A percentile compares a stretch with the other conserved stretches of the same genome.
Evolutionary conservation across 2,888 invertebrate species (phyloP).

Genomic region (Coenonympha arcania): DNA sequence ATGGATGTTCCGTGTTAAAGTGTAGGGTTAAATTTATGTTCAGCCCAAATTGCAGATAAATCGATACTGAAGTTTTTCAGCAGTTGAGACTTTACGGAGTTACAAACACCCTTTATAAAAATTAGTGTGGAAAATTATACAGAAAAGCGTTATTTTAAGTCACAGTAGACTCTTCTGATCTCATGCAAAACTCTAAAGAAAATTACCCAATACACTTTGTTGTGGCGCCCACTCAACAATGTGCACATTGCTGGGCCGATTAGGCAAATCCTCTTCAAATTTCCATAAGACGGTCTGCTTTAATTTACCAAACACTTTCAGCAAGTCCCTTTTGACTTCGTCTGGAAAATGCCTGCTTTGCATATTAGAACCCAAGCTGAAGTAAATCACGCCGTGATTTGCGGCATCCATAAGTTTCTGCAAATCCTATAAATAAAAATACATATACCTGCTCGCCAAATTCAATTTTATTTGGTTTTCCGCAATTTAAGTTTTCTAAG

Average conservation of each 20-base stretch:
- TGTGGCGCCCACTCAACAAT: conserved; percentile 62
- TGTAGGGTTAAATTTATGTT: no score
- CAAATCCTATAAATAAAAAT: conserved; percentile 37
- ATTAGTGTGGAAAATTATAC: no score
- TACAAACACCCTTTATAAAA: no score
- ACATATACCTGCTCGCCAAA: not conserved
- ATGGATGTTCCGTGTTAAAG: no score
- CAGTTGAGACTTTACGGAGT: no score
- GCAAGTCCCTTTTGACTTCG: conserved; percentile 33
- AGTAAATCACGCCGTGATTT: conserved; percentile 52
- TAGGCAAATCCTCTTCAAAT: conserved; percentile 41
- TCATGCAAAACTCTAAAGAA: no score
- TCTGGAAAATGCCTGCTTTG: conserved; percentile 42
- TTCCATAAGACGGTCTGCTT: conserved; percentile 59
- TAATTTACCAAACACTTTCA: conserved; percentile 43
- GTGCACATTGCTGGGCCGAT: conserved; percentile 56
- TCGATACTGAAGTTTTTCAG: no score
- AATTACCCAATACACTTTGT: conserved; percentile 38
- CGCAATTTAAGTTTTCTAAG: no score
- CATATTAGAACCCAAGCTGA: conserved; percentile 55
- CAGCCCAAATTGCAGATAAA: no score
- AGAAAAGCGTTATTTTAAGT: no score
- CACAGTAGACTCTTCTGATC: no score
- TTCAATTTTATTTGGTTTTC: no score
- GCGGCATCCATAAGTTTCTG: conserved; percentile 46